Conservation (phyloP, 2,113 vertebrate species). For the Orthonyx spaldingii region DNA sequence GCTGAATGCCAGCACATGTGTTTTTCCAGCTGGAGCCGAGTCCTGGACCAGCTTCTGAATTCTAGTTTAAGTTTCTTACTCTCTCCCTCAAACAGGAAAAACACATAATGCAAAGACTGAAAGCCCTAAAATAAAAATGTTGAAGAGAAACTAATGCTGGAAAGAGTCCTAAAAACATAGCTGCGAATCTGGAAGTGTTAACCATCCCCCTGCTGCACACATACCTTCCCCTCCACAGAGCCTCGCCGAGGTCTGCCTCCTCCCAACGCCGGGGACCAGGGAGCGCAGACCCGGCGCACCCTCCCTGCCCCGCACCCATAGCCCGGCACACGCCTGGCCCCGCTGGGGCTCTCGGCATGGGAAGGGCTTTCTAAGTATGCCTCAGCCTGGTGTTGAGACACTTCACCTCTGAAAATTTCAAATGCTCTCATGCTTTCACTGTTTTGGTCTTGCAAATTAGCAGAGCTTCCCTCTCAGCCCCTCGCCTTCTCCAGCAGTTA, state of each 20-base stretch:
- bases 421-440: not conserved
- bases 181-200: not conserved
- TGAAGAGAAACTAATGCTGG: constrained; percentile 52
- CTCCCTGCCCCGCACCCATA: not conserved
- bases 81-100: constrained; percentile 58
- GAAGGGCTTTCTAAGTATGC: not conserved
- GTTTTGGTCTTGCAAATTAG: not conserved
- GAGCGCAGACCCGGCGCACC: not conserved
- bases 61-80: constrained; percentile 64
- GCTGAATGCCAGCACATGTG: constrained; percentile 69
- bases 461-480: not conserved
- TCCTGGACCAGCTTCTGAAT: constrained; percentile 63
- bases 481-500: not conserved
- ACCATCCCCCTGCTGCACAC: constrained; percentile 8
- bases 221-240: not conserved
- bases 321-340: fast-evolving
- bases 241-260: not conserved
- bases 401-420: not conserved
- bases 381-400: not conserved
- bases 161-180: constrained; percentile 48
- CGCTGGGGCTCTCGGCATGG: fast-evolving
- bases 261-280: fast-evolving
- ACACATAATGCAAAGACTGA: constrained; percentile 58
- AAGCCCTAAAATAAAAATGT: constrained; percentile 61
- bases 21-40: constrained; percentile 63